Conservation (phyloP, 2,797 vertebrate genomes). For the Notamacropus eugenii region DNA sequence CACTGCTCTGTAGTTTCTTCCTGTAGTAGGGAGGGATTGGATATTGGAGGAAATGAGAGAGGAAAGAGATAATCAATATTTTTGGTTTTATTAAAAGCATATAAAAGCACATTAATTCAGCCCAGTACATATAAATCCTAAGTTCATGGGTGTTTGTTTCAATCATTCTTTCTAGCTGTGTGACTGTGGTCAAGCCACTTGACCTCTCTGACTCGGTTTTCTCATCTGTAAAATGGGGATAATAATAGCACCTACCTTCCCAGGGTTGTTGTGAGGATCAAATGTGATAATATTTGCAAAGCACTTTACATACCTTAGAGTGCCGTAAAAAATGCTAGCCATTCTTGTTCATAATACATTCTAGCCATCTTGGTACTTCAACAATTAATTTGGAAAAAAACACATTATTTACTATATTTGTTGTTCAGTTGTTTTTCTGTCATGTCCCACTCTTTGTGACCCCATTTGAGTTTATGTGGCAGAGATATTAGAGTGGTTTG, state of each 20-base stretch:
- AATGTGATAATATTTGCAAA: background rate
- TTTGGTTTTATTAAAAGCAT: conserved; percentile 1
- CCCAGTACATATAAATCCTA: background rate
- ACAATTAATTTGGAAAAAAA: background rate
- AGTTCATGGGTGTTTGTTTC: conserved; percentile 7
- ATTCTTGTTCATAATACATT: background rate
- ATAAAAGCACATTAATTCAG: background rate
- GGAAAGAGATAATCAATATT: background rate
- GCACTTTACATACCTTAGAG: background rate
- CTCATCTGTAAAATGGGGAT: background rate
- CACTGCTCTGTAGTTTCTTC: conserved; percentile 78
- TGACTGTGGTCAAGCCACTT: background rate
- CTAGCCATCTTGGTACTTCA: background rate
- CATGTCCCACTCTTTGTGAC: background rate
- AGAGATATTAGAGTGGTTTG: background rate
- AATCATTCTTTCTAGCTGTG: background rate
- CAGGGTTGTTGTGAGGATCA: background rate
- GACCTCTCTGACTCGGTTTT: background rate
- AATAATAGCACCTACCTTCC: background rate
- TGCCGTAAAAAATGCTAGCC: background rate
- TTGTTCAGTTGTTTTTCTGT: background rate
- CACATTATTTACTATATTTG: background rate
- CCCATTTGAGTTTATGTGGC: background rate
- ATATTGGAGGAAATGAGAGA: conserved; percentile 5
- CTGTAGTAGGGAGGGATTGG: conserved; percentile 71